Base-by-base conservation (phyloP, 2,797 vertebrate species). In the Botia kubotai region DNA sequence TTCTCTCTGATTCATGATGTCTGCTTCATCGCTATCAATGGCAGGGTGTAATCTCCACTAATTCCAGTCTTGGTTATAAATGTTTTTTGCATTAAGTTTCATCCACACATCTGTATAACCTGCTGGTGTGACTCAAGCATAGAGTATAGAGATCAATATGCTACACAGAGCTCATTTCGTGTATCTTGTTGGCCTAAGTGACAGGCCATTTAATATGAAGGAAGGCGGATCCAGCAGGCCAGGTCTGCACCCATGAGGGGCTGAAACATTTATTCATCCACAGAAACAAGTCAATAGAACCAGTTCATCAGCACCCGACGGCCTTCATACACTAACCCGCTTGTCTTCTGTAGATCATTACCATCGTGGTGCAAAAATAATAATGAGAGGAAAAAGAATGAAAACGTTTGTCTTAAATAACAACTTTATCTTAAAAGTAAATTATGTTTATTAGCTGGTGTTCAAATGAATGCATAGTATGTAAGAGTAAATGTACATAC, bases 241-340 rank as follows among this genome's bases (percentile, higher is more conserved):
- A 84, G 87, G 74, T 86, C 60, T 26, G 85, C 83, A 85, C 87
- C 85, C 81, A 90, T 90, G 87, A 85, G 86, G 88, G 85, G 85
- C 78, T 81, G 52, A 86, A 86, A 92, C 91, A 92, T 91, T 93
- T 90, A 94, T 92, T 92, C 84, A 92, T 91, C 86, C 89, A 82
- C 89, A 90, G 88, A 92, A 89, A 89, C 84, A 87, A 90, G 90
- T 92, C 88, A 84, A 92, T 91, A 91, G 69, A 69, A 88, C 73
- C 84, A 90, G 87, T 87, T 86, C 83, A 81, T 88, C 83, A 87
- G 87, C 84, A 88, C 84, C 82, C 83, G 11, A 72, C 71, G 72
- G 83, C 84, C 83, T 90, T 88, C 84, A 46, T 10, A 46, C 84
- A 13, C 4, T 52, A 89, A 83, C 68, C 86, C 29, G 63, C 81